A percentile compares a stretch with the other conserved stretches of the same genome.
These are phyloP conservation scores for Rhinolophus sinicus DNA, from an alignment of 2,113 vertebrate species.

Conservation along the genomic window DNA sequence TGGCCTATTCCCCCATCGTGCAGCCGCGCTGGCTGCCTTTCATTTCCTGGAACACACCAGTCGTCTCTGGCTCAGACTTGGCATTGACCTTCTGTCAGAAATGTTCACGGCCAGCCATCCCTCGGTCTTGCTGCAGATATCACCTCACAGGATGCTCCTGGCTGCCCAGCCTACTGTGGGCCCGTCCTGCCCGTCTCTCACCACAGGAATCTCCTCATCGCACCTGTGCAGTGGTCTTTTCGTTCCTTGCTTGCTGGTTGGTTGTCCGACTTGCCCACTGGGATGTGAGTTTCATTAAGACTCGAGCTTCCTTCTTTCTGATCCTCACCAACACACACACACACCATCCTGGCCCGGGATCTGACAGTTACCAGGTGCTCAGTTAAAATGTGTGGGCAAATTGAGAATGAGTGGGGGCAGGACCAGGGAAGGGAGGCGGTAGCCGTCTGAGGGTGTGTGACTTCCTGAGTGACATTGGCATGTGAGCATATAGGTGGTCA, in stretches of 20 bases:
- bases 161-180: accelerated
- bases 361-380: neutral
- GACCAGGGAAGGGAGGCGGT: neutral
- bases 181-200: neutral
- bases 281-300: neutral
- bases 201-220: no score
- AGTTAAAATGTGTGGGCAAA: accelerated
- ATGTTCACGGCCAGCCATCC: accelerated
- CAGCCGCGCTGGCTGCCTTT: accelerated
- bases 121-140: neutral
- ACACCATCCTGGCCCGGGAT: neutral
- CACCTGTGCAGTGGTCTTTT: accelerated
- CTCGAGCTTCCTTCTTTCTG: neutral
- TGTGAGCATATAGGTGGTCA: accelerated
- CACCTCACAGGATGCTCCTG: neutral
- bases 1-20: neutral
- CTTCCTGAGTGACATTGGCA: neutral
- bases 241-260: neutral
- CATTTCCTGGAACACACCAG: neutral
- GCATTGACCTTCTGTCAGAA: neutral
- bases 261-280: neutral
- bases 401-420: neutral
- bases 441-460: neutral
- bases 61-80: neutral
- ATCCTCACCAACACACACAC: neutral